Percentiles rank a stretch among this genome's conserved stretches.
These are phyloP conservation scores for Scarus forsteni DNA, from an alignment of 2,797 vertebrate species.

Conservation along the genomic window DNA sequence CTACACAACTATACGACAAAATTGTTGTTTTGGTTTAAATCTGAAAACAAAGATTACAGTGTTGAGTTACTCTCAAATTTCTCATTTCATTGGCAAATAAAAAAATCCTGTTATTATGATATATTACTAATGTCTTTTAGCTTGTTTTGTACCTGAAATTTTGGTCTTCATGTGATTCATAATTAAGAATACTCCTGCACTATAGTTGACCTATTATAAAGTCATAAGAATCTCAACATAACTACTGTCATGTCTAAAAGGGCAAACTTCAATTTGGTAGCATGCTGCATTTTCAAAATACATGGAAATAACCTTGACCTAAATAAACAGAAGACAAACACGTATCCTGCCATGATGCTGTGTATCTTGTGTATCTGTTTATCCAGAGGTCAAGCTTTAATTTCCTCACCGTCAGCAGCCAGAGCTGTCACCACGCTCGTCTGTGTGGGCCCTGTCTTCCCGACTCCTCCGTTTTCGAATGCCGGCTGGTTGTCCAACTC, in stretches of 20 bases:
- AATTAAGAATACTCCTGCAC: neutral
- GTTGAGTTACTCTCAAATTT: no score
- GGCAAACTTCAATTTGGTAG: neutral
- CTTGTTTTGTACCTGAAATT: neutral
- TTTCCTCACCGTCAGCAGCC: conserved; percentile 91
- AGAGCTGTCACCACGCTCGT: conserved; percentile 91
- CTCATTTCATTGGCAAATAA: no score
- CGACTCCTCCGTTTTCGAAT: conserved; percentile 95
- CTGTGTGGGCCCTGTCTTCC: conserved; percentile 91
- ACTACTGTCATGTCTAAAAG: neutral
- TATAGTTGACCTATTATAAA: neutral
- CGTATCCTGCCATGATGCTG: neutral
- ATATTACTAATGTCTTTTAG: neutral
- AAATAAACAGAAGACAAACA: conserved; percentile 19
- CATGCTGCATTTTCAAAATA: conserved; percentile 2
- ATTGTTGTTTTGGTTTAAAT: no score
- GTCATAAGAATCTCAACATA: neutral
- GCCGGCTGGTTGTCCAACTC: conserved; percentile 94
- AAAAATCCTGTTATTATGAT: no score
- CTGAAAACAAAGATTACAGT: no score
- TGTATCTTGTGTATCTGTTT: conserved; percentile 13
- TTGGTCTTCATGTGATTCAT: neutral
- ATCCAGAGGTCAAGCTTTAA: conserved; percentile 36
- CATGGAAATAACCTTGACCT: conserved; percentile 6
- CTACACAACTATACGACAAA: no score